Base-by-base conservation (phyloP, 2,888 invertebrate species). In the Acleris sparsana region DNA sequence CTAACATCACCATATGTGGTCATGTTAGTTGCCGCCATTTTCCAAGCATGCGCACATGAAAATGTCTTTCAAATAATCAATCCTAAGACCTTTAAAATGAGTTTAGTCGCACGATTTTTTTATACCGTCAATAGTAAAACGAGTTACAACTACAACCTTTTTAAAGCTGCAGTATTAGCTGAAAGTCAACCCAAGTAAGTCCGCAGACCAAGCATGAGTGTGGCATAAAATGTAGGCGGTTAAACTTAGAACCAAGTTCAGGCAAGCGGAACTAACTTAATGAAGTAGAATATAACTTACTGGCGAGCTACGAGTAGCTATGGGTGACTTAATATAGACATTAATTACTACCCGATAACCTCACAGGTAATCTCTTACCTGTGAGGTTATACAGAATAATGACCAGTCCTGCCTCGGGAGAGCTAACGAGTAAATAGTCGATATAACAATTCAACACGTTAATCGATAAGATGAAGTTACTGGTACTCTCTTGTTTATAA, bases 251-350 rank as follows among this genome's bases (percentile, higher is more conserved):
- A 62, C 56, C 25, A 57, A 62, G 61, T 66, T 66, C 66, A 61
- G 57, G 61, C 65, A 44, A 66, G 61, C 61, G 57, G 53, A 61
- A 62, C 66, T 62, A 66, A 66, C 61, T 57, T 62, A 66, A 66
- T 66, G 61, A 61, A 57, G 66, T 62, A 66, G 56, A 66, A 66
- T 66, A 61, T 66, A 66, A 66, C 66, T 66, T 62, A 62, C 52
- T 51, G 57, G 66, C 61, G 66, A 57, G 61, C 62, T 62, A 25
- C 6, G 25, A 25, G 25, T 56, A 33, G 56, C 62, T 22, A 48
- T 57, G 51, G 46, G 57, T 17, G 57, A 66, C 56, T 61, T 57
- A 62, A 62, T 66, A 39, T 61, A 56, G 57, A 33, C 56, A 56
- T 61, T 66, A 57, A 66, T 66, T 66, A 66, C 56, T n/a, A 46